Conservation (phyloP, 2,797 vertebrate species). For the Melanotaenia nigrans region DNA sequence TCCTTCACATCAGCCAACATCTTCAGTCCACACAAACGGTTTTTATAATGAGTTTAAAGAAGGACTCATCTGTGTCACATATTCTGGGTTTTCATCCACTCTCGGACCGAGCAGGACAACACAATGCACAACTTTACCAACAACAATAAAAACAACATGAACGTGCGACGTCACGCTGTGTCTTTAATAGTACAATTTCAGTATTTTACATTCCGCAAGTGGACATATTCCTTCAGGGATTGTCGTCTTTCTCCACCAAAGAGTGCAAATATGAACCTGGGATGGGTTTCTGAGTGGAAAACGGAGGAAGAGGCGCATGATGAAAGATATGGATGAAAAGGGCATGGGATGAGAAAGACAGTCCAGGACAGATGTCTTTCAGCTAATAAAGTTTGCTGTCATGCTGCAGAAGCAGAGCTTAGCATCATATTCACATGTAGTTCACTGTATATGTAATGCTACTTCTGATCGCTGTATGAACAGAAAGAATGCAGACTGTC, state of each 20-base stretch:
- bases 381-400: slow-evolving; percentile 45
- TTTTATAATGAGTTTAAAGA: not conserved
- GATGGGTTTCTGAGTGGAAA: slow-evolving; percentile 16
- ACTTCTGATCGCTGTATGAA: not conserved
- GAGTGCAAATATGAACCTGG: slow-evolving; percentile 45
- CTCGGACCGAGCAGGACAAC: slow-evolving; percentile 48
- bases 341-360: not conserved
- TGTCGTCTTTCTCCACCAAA: slow-evolving; percentile 68
- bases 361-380: slow-evolving; percentile 51
- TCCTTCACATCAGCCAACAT: not conserved
- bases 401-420: slow-evolving; percentile 36
- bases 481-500: slow-evolving; percentile 5
- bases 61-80: slow-evolving; percentile 37
- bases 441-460: slow-evolving; percentile 48
- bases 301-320: not conserved
- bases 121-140: slow-evolving; percentile 60
- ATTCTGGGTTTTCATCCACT: slow-evolving; percentile 35
- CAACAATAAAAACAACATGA: slow-evolving; percentile 62
- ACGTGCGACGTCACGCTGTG: slow-evolving; percentile 62
- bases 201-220: slow-evolving; percentile 79
- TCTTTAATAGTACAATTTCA: slow-evolving; percentile 71
- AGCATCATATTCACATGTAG: slow-evolving; percentile 56
- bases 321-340: slow-evolving; percentile 5
- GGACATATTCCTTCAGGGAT: slow-evolving; percentile 73
- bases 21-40: not conserved